These are phyloP conservation scores for Scaptomyza tumidula DNA, from an alignment of 2,888 invertebrate species.

Conservation along the genomic window DNA sequence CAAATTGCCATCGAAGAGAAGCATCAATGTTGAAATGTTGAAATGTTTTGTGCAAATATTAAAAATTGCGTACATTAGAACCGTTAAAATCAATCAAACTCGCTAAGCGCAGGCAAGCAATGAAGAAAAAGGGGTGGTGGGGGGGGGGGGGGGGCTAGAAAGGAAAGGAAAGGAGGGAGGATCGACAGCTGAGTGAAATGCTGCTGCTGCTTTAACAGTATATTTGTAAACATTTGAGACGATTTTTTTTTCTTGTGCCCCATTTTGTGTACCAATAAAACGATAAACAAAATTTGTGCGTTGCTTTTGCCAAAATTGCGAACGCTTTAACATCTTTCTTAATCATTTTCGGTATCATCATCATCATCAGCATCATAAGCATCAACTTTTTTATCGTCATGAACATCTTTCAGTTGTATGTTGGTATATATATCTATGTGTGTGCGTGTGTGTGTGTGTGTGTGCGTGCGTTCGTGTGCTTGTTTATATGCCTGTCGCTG, in stretches of 20 bases:
- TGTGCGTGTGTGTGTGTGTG: background rate
- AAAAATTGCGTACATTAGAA: constrained; percentile 51
- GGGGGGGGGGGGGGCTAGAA: no score
- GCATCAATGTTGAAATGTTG: constrained; percentile 37
- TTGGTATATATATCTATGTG: no score
- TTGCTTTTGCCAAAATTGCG: constrained; percentile 41
- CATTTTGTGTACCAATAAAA: constrained; percentile 49
- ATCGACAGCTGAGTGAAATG: background rate
- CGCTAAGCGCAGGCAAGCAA: background rate
- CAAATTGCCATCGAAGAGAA: constrained; percentile 22
- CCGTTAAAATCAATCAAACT: constrained; percentile 61
- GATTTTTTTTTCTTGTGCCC: background rate
- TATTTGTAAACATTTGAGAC: constrained; percentile 64
- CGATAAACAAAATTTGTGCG: constrained; percentile 50
- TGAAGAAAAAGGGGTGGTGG: constrained; percentile 13
- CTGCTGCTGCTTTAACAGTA: constrained; percentile 1
- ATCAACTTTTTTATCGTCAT: constrained; percentile 6
- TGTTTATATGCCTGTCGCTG: constrained; percentile 35
- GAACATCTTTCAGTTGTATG: background rate
- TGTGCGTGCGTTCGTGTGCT: constrained; percentile 14
- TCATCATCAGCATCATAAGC: constrained; percentile 8
- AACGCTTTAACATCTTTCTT: constrained; percentile 46
- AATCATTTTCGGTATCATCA: constrained; percentile 41
- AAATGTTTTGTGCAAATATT: constrained; percentile 54
- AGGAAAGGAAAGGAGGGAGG: background rate